Evolutionary conservation across 2,888 invertebrate genomes (phyloP).

Genomic region (Slavum lentiscoides): DNA sequence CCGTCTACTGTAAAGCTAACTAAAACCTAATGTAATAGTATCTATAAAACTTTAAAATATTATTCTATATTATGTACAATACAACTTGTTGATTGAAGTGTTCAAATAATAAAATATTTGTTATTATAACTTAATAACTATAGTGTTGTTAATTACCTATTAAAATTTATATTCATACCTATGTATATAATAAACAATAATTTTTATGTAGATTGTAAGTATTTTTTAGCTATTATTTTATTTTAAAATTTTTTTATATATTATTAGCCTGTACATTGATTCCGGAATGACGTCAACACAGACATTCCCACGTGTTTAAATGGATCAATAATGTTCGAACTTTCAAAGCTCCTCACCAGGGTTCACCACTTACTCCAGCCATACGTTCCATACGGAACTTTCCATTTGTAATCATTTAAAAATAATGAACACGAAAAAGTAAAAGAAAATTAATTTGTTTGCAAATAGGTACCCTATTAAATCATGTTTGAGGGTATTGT

Average conservation of each 20-base stretch:
- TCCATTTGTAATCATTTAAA: constrained; percentile 31
- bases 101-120: not conserved
- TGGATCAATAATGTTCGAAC: constrained; percentile 50
- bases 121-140: constrained; percentile 5
- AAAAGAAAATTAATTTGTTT: not conserved
- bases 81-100: constrained; percentile 30
- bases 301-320: constrained; percentile 47
- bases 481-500: constrained; percentile 78
- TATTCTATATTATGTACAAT: not conserved
- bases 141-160: not conserved
- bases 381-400: constrained; percentile 45
- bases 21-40: too few species aligned
- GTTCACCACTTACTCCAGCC: constrained; percentile 20
- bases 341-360: constrained; percentile 47
- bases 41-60: not conserved
- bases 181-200: not conserved
- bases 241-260: constrained; percentile 8
- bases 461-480: constrained; percentile 19
- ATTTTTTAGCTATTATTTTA: not conserved
- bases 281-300: constrained; percentile 45
- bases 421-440: not conserved
- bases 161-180: not conserved
- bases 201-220: not conserved
- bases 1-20: too few species aligned
- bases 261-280: constrained; percentile 10